These are phyloP conservation scores for Lithophane socia DNA, from an alignment of 2,888 invertebrate species.

Conservation along the genomic window DNA sequence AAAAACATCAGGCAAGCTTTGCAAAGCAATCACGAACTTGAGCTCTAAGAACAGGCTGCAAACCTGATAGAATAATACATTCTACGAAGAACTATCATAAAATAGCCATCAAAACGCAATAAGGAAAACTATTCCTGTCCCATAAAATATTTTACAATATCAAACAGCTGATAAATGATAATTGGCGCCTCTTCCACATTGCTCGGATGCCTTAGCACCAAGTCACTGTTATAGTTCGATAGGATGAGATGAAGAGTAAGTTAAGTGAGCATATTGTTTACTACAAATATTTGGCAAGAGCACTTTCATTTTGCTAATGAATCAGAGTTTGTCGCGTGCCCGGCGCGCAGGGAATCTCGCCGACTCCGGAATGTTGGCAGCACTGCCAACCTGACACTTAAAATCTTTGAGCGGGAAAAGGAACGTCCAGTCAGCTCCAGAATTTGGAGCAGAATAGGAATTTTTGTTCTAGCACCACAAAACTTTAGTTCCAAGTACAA, in stretches of 20 bases:
- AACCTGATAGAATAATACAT: constrained; percentile 24
- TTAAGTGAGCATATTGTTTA: constrained; percentile 63
- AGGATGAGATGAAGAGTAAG: constrained; percentile 52
- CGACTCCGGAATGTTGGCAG: constrained; percentile 69
- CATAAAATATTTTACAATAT: constrained; percentile 51
- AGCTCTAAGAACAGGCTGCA: not conserved
- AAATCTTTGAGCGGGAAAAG: constrained; percentile 51
- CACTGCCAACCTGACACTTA: constrained; percentile 69
- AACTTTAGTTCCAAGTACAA: not conserved
- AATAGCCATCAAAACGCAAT: constrained; percentile 40
- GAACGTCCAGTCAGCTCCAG: constrained; percentile 28
- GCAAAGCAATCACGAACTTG: not conserved
- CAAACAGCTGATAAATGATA: constrained; percentile 42
- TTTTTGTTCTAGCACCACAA: not conserved
- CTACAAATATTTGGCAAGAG: constrained; percentile 71
- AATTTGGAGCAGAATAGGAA: constrained; percentile 19
- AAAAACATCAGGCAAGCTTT: not conserved
- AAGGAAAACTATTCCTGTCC: constrained; percentile 50
- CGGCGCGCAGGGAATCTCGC: constrained; percentile 66
- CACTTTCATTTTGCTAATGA: constrained; percentile 72
- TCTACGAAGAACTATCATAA: constrained; percentile 30
- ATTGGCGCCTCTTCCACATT: constrained; percentile 55
- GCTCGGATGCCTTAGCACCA: constrained; percentile 48
- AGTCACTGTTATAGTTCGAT: constrained; percentile 49
- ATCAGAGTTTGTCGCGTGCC: constrained; percentile 68